These are phyloP conservation scores for Corythornis cristatus DNA, from an alignment of 2,113 vertebrate genomes.

Conservation along the genomic window DNA sequence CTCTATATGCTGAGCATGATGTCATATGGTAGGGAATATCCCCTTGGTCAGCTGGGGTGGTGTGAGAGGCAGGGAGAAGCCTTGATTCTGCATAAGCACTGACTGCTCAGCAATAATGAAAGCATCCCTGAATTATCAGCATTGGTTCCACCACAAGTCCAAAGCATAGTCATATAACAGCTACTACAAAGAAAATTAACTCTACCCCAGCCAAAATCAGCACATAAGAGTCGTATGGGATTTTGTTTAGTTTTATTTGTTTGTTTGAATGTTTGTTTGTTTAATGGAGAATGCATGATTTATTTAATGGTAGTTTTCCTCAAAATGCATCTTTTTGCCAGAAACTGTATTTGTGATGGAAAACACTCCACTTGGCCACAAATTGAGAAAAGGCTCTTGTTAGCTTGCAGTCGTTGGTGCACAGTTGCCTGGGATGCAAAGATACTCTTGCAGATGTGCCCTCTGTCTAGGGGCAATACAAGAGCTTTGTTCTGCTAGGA, in stretches of 20 bases:
- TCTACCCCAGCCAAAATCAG: not conserved
- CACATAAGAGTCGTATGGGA: not conserved
- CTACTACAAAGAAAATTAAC: not conserved
- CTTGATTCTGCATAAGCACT: not conserved
- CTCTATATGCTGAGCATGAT: not conserved
- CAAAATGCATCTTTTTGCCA: not conserved
- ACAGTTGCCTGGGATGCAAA: not conserved
- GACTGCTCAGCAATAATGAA: not conserved
- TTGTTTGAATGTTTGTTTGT: not conserved
- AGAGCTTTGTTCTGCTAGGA: not conserved
- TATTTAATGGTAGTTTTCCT: not conserved
- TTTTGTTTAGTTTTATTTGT: not conserved
- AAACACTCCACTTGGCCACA: not conserved
- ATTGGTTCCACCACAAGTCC: not conserved
- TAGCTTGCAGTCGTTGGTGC: not conserved
- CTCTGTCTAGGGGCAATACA: rapidly evolving
- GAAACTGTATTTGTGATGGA: not conserved
- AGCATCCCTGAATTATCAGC: not conserved
- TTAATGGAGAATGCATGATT: not conserved
- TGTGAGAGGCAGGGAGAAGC: not conserved
- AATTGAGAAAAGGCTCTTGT: not conserved
- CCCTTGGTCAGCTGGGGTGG: not conserved
- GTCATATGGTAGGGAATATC: not conserved
- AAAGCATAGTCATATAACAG: not conserved
- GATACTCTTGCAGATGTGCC: not conserved